Conservation (phyloP, 2,797 vertebrate genomes). For the Schizopygopsis malacanthus region DNA sequence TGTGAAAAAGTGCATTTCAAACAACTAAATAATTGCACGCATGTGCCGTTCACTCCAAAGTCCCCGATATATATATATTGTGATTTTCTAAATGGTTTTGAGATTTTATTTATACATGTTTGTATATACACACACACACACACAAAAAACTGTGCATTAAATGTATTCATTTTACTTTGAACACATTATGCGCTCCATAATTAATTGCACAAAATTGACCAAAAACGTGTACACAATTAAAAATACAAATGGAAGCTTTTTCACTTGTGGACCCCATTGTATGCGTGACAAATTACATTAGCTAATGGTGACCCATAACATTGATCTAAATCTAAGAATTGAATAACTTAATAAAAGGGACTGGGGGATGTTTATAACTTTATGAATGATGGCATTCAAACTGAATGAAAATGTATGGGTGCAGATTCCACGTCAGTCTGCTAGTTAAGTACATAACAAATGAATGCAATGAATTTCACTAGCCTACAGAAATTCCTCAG, state of each 20-base stretch:
- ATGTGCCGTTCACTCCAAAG: too few relatives aligned
- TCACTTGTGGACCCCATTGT: background rate
- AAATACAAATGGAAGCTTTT: background rate
- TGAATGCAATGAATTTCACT: background rate
- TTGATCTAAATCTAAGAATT: background rate
- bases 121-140: too few relatives aligned
- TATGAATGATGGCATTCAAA: background rate
- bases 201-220: background rate
- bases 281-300: background rate
- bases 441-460: slow-evolving; percentile 10
- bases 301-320: background rate
- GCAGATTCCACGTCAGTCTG: background rate
- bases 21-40: too few relatives aligned
- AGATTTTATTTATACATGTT: too few relatives aligned
- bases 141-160: too few relatives aligned
- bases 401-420: background rate
- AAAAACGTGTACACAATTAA: background rate
- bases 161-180: too few relatives aligned
- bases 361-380: background rate
- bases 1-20: too few relatives aligned
- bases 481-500: background rate
- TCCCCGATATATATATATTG: too few relatives aligned
- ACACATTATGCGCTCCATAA: background rate
- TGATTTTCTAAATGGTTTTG: too few relatives aligned
- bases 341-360: background rate